phyloP scores from a whole-genome alignment of 2,113 vertebrate genomes.

The Lycaon pictus region DNA sequence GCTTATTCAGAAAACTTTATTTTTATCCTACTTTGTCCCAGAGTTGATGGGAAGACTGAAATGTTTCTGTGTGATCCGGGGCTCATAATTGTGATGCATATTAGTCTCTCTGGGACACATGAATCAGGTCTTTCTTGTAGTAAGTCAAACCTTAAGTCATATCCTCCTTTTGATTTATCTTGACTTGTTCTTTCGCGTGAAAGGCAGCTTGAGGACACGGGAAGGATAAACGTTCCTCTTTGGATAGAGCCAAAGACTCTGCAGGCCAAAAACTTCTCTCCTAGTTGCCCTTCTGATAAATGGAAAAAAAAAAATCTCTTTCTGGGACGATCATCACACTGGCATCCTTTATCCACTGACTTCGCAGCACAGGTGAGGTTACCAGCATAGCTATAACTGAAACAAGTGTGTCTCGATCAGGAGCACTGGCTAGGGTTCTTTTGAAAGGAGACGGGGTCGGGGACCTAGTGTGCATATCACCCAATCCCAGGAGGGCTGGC shows the following conservation, averaged over 20 bases:
- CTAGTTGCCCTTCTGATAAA: neutral
- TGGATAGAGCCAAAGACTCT: neutral
- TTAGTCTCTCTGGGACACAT: neutral
- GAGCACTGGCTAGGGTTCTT: neutral
- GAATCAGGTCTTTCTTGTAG: neutral
- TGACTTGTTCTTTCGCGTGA: neutral
- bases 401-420: neutral
- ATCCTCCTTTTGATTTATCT: conserved; percentile 11
- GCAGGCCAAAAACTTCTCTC: neutral
- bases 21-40: neutral
- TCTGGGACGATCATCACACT: neutral
- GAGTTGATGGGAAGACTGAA: neutral
- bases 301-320: neutral
- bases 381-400: neutral
- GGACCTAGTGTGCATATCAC: fast-evolving
- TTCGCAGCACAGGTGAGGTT: neutral
- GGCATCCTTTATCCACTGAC: neutral
- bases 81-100: neutral
- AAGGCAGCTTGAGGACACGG: neutral
- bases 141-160: neutral
- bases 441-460: neutral
- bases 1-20: neutral
- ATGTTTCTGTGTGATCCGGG: neutral
- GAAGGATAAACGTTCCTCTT: neutral
- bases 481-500: fast-evolving